Evolutionary conservation across 2,888 invertebrate genomes (phyloP), one percentile per base, ranked within the genome.

Genomic region (Cryptosula pallasiana): DNA sequence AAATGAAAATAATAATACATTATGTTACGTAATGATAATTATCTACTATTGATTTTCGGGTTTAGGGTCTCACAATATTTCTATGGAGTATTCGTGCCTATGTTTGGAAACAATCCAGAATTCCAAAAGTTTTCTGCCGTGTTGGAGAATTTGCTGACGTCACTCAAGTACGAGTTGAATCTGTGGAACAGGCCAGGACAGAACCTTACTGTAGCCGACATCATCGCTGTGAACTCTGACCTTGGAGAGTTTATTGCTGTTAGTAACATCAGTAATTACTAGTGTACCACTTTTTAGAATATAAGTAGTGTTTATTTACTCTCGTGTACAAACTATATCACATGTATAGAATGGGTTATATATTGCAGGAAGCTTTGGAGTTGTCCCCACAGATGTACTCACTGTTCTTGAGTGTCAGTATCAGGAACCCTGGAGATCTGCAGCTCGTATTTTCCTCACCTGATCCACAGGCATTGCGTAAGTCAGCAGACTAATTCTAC

Each of bases 141-240:
- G 9, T 25, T 77, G 55, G 74, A 78, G 36, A 73, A 73, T 5
- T 55, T 77, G 0, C 54, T 77, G 5, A 71, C 73, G 1, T 45
- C 78, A 1, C 23, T 76, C 20, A 77, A 75, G 35, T 72, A 73
- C 1, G 75, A 78, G 57, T 20, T 78, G 27, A 36, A 36, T 1
- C 71, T 69, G 20, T 71, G 75, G 54, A 35, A 57, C 16, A 29
- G 57, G 23, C 73, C 76, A 55, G 73, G 72, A n/a, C 70, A 73
- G 34, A 75, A 71, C 29, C 35, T 75, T 9, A 76, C 77, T 13
- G 54, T 78, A 32, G 74, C 75, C 16, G 73, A 74, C 27, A 55
- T 77, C 35, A 63, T 76, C 32, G 25, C 71, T 2, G 71, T 69
- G 16, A 72, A 76, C 34, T 77, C 78, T 27, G 35, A 70, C 20